These are phyloP conservation scores for Aphyosemion australe DNA, from an alignment of 2,113 vertebrate genomes.

Conservation along the genomic window DNA sequence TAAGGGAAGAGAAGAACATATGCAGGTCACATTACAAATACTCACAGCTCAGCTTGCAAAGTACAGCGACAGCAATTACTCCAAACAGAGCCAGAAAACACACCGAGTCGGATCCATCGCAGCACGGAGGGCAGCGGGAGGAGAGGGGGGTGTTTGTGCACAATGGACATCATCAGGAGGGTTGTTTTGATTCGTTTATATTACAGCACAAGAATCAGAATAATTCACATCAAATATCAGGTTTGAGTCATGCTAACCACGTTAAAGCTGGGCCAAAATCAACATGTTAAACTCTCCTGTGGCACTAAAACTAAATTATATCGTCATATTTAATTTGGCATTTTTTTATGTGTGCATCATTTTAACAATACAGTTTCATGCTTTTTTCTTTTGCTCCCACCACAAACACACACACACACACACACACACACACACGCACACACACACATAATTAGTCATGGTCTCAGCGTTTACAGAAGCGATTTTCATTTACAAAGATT, in stretches of 20 bases:
- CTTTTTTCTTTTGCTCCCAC: slow-evolving; percentile 23
- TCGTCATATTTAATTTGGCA: slow-evolving; percentile 9
- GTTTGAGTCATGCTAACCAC: slow-evolving; percentile 40
- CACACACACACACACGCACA: slow-evolving; percentile 1
- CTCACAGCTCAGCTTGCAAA: slow-evolving; percentile 63
- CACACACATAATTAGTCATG: not conserved
- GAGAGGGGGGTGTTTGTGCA: slow-evolving; percentile 17
- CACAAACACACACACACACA: not conserved
- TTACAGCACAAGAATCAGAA: slow-evolving; percentile 45
- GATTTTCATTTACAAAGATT: slow-evolving; percentile 40
- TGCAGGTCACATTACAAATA: slow-evolving; percentile 58
- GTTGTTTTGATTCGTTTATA: slow-evolving; percentile 7
- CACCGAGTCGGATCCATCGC: slow-evolving; percentile 41
- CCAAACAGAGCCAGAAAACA: slow-evolving; percentile 50
- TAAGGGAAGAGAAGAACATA: slow-evolving; percentile 41
- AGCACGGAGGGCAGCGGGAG: slow-evolving; percentile 11
- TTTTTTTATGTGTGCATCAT: slow-evolving; percentile 29
- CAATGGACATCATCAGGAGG: slow-evolving; percentile 20
- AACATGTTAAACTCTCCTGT: slow-evolving; percentile 12
- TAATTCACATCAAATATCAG: slow-evolving; percentile 40
- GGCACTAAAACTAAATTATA: slow-evolving; percentile 31
- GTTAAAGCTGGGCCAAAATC: slow-evolving; percentile 4
- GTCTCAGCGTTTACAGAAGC: slow-evolving; percentile 21
- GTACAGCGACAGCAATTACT: slow-evolving; percentile 61
- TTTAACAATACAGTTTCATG: slow-evolving; percentile 33